Percentiles rank a stretch among this genome's conserved stretches.
phyloP scores from a whole-genome alignment of 2,888 invertebrate genomes.

The Papilio gigon region DNA sequence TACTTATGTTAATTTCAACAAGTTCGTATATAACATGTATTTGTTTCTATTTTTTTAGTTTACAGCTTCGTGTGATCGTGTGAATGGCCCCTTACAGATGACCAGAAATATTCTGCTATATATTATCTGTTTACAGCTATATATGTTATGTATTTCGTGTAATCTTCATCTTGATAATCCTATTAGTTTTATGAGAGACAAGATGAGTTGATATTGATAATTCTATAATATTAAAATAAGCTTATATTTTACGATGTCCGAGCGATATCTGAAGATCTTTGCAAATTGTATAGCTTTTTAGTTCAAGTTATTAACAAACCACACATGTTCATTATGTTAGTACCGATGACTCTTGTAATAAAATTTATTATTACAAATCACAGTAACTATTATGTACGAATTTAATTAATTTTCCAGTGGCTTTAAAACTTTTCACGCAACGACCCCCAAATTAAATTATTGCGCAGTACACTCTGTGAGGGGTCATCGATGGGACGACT shows the following conservation, averaged over 20 bases:
- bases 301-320: conserved; percentile 46
- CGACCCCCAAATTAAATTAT: no score
- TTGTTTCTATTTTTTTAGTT: no score
- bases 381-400: no score
- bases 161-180: conserved; percentile 23
- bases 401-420: no score
- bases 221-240: conserved; percentile 13
- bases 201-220: conserved; percentile 14
- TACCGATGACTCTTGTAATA: no score
- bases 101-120: conserved; percentile 20
- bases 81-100: conserved; percentile 22
- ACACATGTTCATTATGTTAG: background rate
- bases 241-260: conserved; percentile 12
- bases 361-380: no score
- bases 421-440: no score
- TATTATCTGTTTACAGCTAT: conserved; percentile 25
- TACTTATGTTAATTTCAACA: no score
- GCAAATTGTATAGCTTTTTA: conserved; percentile 42
- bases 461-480: no score
- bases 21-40: no score
- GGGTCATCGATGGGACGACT: no score
- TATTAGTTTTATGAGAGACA: conserved; percentile 23
- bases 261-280: background rate
- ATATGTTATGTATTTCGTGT: conserved; percentile 14
- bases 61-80: background rate